Conservation (phyloP, 2,797 vertebrate genomes). For the Chrysolophus pictus region DNA sequence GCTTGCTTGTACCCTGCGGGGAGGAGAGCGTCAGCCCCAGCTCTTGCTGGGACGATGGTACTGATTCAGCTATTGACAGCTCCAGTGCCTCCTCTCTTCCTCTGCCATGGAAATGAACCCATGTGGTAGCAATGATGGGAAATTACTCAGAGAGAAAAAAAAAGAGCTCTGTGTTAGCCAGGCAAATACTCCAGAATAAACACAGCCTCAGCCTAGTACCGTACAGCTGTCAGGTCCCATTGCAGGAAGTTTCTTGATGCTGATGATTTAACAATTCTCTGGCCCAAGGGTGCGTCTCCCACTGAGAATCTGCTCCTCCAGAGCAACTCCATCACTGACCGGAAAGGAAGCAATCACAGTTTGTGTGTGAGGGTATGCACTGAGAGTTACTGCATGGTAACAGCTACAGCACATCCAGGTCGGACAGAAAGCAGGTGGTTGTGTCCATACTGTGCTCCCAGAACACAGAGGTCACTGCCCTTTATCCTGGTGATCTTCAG, state of each 20-base stretch:
- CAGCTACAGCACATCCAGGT: not conserved
- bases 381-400: conserved; percentile 3
- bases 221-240: not conserved
- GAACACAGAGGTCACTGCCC: not conserved
- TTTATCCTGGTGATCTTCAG: not conserved
- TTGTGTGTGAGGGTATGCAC: not conserved
- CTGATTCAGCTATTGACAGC: not conserved
- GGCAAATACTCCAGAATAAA: not conserved
- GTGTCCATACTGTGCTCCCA: not conserved
- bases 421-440: not conserved
- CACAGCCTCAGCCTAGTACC: not conserved
- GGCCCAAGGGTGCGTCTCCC: conserved; percentile 36
- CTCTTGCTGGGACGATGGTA: not conserved
- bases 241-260: not conserved
- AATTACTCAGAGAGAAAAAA: not conserved
- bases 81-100: not conserved
- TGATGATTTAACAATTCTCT: conserved; percentile 29
- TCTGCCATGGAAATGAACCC: not conserved
- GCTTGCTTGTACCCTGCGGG: not conserved
- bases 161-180: not conserved
- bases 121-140: not conserved
- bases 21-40: not conserved
- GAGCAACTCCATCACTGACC: not conserved
- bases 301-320: not conserved
- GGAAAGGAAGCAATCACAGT: not conserved